These are phyloP conservation scores for Agrochola lota DNA, from an alignment of 2,888 invertebrate species.

Conservation along the genomic window DNA sequence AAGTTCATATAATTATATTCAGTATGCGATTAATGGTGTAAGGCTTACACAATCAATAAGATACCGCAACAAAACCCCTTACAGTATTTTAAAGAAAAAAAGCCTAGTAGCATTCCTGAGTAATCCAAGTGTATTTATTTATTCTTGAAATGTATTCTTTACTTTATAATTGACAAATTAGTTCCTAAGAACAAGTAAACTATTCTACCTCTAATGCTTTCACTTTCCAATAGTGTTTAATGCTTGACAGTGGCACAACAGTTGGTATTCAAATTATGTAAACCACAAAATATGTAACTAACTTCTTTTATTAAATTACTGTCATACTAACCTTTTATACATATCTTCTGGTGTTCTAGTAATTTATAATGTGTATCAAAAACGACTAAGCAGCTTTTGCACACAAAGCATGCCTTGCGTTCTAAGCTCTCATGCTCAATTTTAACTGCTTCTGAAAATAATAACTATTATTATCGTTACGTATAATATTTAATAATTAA, in stretches of 20 bases:
- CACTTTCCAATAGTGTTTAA: neutral
- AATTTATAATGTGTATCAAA: conserved; percentile 70
- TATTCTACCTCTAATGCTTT: neutral
- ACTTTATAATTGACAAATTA: neutral
- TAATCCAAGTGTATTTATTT: neutral
- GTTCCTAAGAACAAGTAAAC: too few relatives aligned
- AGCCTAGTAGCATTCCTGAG: neutral
- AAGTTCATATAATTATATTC: neutral
- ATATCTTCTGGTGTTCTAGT: conserved; percentile 72
- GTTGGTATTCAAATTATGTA: neutral
- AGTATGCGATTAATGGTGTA: neutral
- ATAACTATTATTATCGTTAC: neutral
- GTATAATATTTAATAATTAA: too few relatives aligned
- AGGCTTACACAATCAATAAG: neutral
- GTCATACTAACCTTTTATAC: conserved; percentile 74
- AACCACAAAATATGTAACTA: neutral
- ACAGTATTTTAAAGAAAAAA: neutral
- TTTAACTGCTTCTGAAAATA: conserved; percentile 74
- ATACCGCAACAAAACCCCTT: neutral
- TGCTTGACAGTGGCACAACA: neutral
- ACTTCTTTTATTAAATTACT: neutral
- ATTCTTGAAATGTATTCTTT: neutral
- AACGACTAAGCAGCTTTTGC: conserved; percentile 72
- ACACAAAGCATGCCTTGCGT: conserved; percentile 64
- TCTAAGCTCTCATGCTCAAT: conserved; percentile 61